Evolutionary conservation across 1,140 invertebrate genomes (phyloP), one percentile per base, ranked within the genome.

Genomic region (Eupristina koningsbergeri): DNA sequence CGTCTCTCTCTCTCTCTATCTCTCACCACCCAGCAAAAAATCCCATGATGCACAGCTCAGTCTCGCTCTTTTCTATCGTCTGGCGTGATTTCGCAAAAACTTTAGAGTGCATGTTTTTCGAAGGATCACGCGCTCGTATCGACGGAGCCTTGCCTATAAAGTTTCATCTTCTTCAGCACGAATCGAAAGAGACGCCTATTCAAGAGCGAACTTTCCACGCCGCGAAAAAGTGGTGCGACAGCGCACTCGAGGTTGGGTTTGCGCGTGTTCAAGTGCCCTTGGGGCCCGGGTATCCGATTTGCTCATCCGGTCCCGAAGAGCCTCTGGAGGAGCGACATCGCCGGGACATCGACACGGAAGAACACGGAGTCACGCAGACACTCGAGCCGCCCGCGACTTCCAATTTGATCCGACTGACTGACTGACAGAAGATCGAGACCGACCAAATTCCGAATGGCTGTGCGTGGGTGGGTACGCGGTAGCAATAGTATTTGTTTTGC

Each of bases 401-500:
- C 85, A 79, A 39, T 84, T 85, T 76, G 85, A 81, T 85, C 83
- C 73, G 58, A 81, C 61, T 80, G 81, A 86, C 84, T 85, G 84
- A 67, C 73, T 36, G 41, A 45, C 41, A 11, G 50, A 78, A 82
- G 73, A 58, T 61, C 50, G 80, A 81, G 82, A 41, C 41, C 80
- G 50, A 26, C 41, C 78, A 67, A 80, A 84, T 86, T 86, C 53
- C 50, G 86, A 86, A 86, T 85, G 87, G 87, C 80, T 26, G 47
- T 63, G 87, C 86, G 87, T 87, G 87, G 86, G 86, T 77, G 29
- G 29, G 26, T n/a, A n/a, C n/a, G 73, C 73, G 45, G 45, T 34
- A 31, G 73, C 41, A 34, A n/a, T 13, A 26, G 39, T 45, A 45
- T n/a, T 29, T 5, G n/a, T 39, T 5, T 22, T 36, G 36, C 39